Conservation (phyloP, 2,797 vertebrate species). For the Diglossa cyanea region DNA sequence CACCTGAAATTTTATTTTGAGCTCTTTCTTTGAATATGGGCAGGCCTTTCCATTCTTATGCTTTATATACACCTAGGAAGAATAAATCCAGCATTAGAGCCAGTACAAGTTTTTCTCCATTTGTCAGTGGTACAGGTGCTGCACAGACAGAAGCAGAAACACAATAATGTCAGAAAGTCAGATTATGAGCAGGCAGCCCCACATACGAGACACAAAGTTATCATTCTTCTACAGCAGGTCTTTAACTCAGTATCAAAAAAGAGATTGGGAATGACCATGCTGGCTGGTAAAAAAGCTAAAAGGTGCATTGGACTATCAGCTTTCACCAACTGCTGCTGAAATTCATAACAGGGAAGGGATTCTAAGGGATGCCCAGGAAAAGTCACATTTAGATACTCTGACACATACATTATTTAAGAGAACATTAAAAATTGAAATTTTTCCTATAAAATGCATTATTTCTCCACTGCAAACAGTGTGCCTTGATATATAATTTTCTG, state of each 20-base stretch:
- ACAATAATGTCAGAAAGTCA: neutral
- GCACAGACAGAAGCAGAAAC: neutral
- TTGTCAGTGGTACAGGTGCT: neutral
- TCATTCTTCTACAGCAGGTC: neutral
- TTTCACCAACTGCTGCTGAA: neutral
- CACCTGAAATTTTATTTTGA: neutral
- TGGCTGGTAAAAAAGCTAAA: neutral
- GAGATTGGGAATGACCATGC: neutral
- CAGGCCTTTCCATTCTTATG: neutral
- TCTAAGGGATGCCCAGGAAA: neutral
- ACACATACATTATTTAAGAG: neutral
- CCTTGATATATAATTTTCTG: neutral
- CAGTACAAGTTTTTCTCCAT: neutral
- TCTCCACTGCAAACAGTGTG: neutral
- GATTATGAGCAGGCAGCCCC: neutral
- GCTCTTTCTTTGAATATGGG: neutral
- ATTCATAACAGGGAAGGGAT: neutral
- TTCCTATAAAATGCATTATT: neutral
- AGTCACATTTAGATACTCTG: neutral
- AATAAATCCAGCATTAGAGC: neutral
- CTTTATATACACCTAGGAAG: neutral
- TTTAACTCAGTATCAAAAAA: neutral
- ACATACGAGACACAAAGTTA: neutral
- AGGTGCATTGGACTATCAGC: neutral
- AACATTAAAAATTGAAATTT: neutral